Conservation (phyloP, 2,888 invertebrate genomes). For the Gastracanthus pulcherrimus region DNA sequence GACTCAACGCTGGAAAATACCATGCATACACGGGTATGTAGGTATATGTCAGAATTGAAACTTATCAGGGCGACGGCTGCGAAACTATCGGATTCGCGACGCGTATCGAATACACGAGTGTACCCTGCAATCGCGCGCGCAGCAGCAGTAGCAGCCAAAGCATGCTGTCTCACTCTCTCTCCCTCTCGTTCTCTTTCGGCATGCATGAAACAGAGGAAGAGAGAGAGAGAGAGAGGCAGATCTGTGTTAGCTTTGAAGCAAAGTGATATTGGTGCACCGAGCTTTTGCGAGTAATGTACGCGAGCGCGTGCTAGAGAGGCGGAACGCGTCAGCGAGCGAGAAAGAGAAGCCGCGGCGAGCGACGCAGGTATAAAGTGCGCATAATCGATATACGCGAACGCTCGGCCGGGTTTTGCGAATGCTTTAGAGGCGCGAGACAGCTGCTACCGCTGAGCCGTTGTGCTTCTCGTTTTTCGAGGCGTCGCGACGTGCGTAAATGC, state of each 20-base stretch:
- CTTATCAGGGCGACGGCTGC: conserved; percentile 2
- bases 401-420: too few relatives aligned
- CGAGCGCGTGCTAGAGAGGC: too few relatives aligned
- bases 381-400: background rate
- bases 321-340: too few relatives aligned
- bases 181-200: too few relatives aligned
- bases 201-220: too few relatives aligned
- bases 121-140: background rate
- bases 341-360: background rate
- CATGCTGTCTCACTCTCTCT: background rate
- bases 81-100: conserved; percentile 16
- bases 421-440: background rate
- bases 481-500: background rate
- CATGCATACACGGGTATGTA: background rate
- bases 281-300: too few relatives aligned
- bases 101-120: background rate
- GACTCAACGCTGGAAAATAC: background rate
- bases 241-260: background rate
- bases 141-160: background rate
- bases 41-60: conserved; percentile 10
- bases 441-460: too few relatives aligned
- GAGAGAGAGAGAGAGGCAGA: too few relatives aligned
- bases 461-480: background rate
- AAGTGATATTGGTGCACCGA: background rate
- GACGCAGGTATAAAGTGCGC: background rate